Evolutionary conservation across 2,797 vertebrate genomes (phyloP).

Genomic region (Micrastur ruficollis): DNA sequence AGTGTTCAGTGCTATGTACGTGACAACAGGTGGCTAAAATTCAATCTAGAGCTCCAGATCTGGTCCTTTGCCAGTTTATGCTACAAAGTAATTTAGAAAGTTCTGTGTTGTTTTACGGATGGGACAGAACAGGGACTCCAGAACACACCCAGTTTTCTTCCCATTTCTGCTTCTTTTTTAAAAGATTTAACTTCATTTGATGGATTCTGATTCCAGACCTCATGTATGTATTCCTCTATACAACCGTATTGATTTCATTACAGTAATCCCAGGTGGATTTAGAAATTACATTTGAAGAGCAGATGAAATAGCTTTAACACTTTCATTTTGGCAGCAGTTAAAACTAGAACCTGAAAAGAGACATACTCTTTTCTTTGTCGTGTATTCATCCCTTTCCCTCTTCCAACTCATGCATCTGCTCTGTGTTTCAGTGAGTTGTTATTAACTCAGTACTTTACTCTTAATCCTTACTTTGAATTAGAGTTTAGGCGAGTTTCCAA

Average conservation of each 20-base stretch:
- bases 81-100: background rate
- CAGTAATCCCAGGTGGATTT: background rate
- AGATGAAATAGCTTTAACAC: constrained; percentile 1
- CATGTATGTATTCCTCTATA: background rate
- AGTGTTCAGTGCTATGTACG: background rate
- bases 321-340: background rate
- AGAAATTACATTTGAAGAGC: constrained; percentile 5
- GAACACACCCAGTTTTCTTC: background rate
- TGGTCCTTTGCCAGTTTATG: background rate
- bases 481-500: background rate
- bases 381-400: background rate
- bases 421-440: background rate
- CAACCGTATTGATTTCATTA: background rate
- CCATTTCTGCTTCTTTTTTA: background rate
- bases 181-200: background rate
- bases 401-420: background rate
- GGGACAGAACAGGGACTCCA: background rate
- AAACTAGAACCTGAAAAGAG: background rate
- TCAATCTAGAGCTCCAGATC: background rate
- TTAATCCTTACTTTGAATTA: background rate
- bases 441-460: background rate
- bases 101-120: background rate
- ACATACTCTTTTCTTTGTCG: background rate
- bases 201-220: background rate
- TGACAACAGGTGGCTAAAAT: background rate